Evolutionary conservation across 2,797 vertebrate genomes (phyloP), one percentile per base, ranked within the genome.

Genomic region (Columba guinea): DNA sequence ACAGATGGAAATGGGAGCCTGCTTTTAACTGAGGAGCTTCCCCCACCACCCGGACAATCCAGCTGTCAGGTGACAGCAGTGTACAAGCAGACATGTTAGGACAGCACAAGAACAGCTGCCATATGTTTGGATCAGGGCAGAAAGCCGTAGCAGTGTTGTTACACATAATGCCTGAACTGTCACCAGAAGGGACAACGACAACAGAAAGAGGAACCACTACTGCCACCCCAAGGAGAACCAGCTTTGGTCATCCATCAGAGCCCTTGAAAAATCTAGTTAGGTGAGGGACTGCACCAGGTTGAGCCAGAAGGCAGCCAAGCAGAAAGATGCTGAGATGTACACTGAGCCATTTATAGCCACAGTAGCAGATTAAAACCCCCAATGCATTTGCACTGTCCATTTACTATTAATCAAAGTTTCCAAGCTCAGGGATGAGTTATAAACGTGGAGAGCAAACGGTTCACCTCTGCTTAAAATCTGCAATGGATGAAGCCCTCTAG

Each of bases 401-500:
- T 79, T 82, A 65, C 55, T 64, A 63, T 59, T 67, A 79, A 76
- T 56, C 46, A 84, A 84, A 70, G 80, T 48, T 85, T 65, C 58
- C 77, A 84, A 28, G 13, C 35, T 46, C 74, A 63, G 59, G 55
- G 48, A 58, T 63, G 12, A 76, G 52, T 79, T 76, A 74, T 3
- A 39, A 91, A 64, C 28, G n/a, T 35, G 22, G 23, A 87, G 22
- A 76, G 11, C 28, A 65, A 79, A 73, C 49, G 14, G 48, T 5
- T 79, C 63, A 67, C 22, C 12, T 28, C 11, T 35, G 48, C 46
- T 56, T 56, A 37, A 79, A 84, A 82, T 64, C 32, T 60, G 49
- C 12, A 73, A 76, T 1, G 37, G 56, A 70, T 65, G 67, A 88
- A 91, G 95, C 94, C 89, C 95, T 90, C 94, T 96, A 92, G 79